phyloP scores from a whole-genome alignment of 1,140 invertebrate genomes.

The Diachasma alloeum region DNA sequence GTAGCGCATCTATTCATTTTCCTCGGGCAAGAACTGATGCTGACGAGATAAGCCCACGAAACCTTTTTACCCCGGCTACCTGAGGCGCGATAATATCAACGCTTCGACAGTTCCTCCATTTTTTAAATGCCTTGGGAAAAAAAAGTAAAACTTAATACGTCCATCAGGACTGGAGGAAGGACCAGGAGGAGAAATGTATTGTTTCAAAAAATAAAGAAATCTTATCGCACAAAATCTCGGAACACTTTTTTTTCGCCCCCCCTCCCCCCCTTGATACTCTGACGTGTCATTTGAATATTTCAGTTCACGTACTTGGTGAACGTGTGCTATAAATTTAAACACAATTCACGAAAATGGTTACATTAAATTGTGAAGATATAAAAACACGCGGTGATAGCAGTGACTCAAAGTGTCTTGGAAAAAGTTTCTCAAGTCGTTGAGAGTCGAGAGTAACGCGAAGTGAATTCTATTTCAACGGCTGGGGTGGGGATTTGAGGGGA shows the following conservation, averaged over 20 bases:
- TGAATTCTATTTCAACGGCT: not conserved
- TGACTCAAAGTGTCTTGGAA: not conserved
- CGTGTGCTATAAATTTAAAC: constrained; percentile 49
- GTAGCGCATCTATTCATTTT: constrained; percentile 45
- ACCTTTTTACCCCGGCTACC: constrained; percentile 32
- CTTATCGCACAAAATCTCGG: not conserved
- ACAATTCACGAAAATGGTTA: constrained; percentile 32
- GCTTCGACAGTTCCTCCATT: constrained; percentile 27
- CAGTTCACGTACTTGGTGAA: constrained; percentile 36
- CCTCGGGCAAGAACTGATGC: constrained; percentile 33
- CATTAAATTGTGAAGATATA: not conserved
- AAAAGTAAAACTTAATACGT: not conserved
- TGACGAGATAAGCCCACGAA: constrained; percentile 40
- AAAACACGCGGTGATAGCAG: not conserved
- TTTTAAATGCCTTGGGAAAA: not conserved
- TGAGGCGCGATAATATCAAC: constrained; percentile 32
- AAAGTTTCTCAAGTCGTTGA: not conserved
- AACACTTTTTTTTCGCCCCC: not conserved
- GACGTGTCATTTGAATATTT: constrained; percentile 43
- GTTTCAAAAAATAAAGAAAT: not conserved
- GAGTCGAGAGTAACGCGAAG: not conserved
- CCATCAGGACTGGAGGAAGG: not conserved
- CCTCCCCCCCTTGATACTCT: not conserved
- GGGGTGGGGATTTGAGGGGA: not conserved
- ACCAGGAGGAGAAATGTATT: not conserved